A percentile compares a stretch with the other conserved stretches of the same genome.
Conservation (phyloP, 1,140 invertebrate genomes). For the Chironomus striatipennis region DNA sequence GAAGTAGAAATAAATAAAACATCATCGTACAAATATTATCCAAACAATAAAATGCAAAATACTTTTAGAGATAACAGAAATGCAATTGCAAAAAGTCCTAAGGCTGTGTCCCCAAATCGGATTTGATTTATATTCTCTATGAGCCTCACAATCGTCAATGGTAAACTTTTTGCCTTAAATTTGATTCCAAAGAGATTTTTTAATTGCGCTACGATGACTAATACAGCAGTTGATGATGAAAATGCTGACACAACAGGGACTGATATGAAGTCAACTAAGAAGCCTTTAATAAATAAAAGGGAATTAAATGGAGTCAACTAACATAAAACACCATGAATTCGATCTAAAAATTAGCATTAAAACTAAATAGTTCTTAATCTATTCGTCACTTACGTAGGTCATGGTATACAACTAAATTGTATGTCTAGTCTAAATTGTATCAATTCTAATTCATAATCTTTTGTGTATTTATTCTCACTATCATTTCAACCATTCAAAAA, state of each 20-base stretch:
- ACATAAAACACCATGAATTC: not conserved
- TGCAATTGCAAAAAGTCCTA: conserved; percentile 62
- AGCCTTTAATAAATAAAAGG: conserved; percentile 57
- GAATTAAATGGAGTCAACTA: not conserved
- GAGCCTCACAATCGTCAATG: conserved; percentile 59
- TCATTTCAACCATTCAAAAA: no score
- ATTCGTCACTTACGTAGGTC: not conserved
- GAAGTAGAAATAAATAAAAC: conserved; percentile 26
- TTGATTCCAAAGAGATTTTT: conserved; percentile 73
- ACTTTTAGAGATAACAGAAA: conserved; percentile 62
- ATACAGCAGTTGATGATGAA: conserved; percentile 86
- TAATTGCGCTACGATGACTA: conserved; percentile 81
- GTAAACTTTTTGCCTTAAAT: conserved; percentile 61
- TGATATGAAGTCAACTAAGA: conserved; percentile 90
- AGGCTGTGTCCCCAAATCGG: conserved; percentile 52
- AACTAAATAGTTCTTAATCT: not conserved
- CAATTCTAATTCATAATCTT: no score
- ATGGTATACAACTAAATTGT: no score
- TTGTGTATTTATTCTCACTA: no score
- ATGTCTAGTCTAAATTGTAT: no score
- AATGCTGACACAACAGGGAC: conserved; percentile 89
- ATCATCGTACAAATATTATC: not conserved
- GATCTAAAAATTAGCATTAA: not conserved
- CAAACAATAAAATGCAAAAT: conserved; percentile 34
- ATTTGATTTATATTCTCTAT: conserved; percentile 30